Percentiles rank a stretch among this genome's conserved stretches.
Conservation (phyloP, 1,140 invertebrate species). For the Acromyrmex heyeri region DNA sequence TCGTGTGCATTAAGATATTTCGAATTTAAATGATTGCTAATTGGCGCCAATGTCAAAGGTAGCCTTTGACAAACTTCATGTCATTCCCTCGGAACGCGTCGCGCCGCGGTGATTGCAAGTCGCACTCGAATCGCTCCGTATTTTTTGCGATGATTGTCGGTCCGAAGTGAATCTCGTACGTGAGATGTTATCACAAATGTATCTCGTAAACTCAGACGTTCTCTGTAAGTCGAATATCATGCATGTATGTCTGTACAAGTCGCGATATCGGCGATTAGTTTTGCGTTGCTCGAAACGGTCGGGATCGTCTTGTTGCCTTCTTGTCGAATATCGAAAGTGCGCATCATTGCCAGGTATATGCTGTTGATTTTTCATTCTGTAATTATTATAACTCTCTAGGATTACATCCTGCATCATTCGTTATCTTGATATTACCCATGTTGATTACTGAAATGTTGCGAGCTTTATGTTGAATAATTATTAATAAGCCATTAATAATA, state of each 20-base stretch:
- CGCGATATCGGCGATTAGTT: too few relatives aligned
- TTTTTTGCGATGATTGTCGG: not conserved
- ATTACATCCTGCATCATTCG: not conserved
- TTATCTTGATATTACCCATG: not conserved
- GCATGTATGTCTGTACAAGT: too few relatives aligned
- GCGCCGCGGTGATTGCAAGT: not conserved
- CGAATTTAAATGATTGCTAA: not conserved
- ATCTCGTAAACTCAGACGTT: too few relatives aligned
- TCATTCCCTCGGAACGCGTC: too few relatives aligned
- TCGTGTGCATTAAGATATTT: not conserved
- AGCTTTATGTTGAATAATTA: not conserved
- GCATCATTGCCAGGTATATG: too few relatives aligned
- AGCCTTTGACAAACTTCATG: not conserved
- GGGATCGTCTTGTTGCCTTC: too few relatives aligned
- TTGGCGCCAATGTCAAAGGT: not conserved
- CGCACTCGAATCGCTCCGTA: not conserved
- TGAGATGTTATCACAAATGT: too few relatives aligned
- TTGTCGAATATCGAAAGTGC: too few relatives aligned
- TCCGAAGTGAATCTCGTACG: too few relatives aligned
- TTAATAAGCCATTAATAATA: too few relatives aligned
- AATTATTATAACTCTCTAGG: not conserved
- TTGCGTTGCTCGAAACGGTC: too few relatives aligned
- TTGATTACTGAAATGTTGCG: not conserved
- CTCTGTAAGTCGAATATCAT: too few relatives aligned
- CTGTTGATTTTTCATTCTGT: not conserved